A percentile compares a stretch with the other conserved stretches of the same genome.
These are phyloP conservation scores for Encarsia formosa DNA, from an alignment of 2,888 invertebrate species.

Conservation along the genomic window DNA sequence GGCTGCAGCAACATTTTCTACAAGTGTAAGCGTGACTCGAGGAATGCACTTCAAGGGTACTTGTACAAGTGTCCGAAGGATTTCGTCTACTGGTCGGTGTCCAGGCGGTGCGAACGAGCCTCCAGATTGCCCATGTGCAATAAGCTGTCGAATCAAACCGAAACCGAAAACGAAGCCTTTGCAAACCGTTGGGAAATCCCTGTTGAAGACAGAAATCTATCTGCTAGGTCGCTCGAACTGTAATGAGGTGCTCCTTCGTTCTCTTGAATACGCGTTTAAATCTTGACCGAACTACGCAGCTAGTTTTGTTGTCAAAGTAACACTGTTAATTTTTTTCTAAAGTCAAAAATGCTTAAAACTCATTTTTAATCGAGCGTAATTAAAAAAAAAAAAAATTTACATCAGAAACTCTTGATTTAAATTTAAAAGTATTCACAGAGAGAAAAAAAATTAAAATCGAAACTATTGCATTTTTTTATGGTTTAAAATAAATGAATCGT, in stretches of 20 bases:
- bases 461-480: neutral
- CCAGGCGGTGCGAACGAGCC: conserved; percentile 69
- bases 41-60: conserved; percentile 60
- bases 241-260: conserved; percentile 18
- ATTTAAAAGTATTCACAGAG: neutral
- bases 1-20: conserved; percentile 70
- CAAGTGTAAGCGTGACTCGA: conserved; percentile 61
- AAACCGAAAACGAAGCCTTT: conserved; percentile 34
- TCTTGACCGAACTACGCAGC: neutral
- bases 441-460: neutral
- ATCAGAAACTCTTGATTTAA: neutral
- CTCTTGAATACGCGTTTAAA: no score
- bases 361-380: neutral
- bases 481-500: no score
- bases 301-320: no score
- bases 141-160: conserved; percentile 27
- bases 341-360: neutral
- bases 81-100: conserved; percentile 73
- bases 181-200: conserved; percentile 42
- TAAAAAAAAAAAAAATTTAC: neutral
- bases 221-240: conserved; percentile 39
- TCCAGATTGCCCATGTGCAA: conserved; percentile 61
- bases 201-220: conserved; percentile 38
- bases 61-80: conserved; percentile 74
- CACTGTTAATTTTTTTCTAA: neutral